Evolutionary conservation across 1,140 invertebrate species (phyloP).

Genomic region (Andricus grossulariae): DNA sequence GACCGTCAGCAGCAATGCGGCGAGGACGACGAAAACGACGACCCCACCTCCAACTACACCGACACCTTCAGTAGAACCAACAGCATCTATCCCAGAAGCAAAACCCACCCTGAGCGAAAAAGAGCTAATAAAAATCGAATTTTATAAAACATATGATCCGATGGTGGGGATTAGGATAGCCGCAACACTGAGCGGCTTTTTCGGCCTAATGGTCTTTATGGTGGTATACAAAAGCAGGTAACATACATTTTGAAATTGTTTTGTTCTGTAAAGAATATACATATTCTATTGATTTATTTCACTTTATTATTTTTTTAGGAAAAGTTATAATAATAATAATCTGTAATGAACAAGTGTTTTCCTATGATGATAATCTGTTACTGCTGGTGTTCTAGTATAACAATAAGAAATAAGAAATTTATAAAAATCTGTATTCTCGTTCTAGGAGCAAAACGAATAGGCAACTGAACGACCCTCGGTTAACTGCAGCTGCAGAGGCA

Average conservation of each 20-base stretch:
- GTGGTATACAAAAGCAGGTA: constrained; percentile 90
- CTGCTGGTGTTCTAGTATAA: no score
- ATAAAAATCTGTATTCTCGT: not conserved
- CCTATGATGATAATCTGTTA: not conserved
- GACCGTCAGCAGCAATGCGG: constrained; percentile 66
- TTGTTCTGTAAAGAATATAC: no score
- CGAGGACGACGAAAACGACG: constrained; percentile 50
- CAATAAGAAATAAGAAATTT: not conserved
- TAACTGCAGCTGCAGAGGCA: constrained; percentile 82
- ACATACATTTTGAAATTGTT: not conserved
- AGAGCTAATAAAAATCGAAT: constrained; percentile 84
- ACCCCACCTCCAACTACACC: constrained; percentile 36
- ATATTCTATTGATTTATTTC: no score
- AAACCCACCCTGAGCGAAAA: constrained; percentile 71
- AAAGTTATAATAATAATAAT: not conserved
- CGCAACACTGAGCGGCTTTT: constrained; percentile 90
- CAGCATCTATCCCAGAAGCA: constrained; percentile 66
- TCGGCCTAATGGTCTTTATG: constrained; percentile 90
- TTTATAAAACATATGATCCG: constrained; percentile 92
- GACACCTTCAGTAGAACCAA: constrained; percentile 59
- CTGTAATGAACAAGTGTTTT: not conserved
- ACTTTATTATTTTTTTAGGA: not conserved
- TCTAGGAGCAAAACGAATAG: constrained; percentile 76
- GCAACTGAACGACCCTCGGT: constrained; percentile 73
- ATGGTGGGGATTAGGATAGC: constrained; percentile 94